These are phyloP conservation scores for Dicentrarchus labrax DNA, from an alignment of 2,113 vertebrate genomes.

Conservation along the genomic window DNA sequence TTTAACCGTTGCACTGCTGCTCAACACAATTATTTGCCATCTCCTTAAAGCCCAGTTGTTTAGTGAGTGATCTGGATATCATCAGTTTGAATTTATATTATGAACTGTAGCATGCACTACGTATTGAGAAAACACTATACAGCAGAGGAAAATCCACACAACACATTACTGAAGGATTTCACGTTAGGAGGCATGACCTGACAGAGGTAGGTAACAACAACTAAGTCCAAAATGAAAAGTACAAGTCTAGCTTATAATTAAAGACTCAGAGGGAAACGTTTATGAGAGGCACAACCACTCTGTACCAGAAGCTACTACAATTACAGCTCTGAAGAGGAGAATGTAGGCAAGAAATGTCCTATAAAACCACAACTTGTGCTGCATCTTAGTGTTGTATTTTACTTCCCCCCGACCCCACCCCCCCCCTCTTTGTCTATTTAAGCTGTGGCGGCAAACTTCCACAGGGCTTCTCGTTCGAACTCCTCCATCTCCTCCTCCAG, in stretches of 20 bases:
- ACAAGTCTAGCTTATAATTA: conserved; percentile 75
- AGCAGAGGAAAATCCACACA: conserved; percentile 62
- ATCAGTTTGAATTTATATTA: conserved; percentile 37
- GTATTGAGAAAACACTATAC: conserved; percentile 48
- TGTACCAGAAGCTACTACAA: conserved; percentile 68
- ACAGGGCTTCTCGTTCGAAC: conserved; percentile 89
- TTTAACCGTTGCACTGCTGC: background rate
- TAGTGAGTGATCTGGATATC: conserved; percentile 13
- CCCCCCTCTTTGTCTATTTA: conserved; percentile 40
- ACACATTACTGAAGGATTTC: conserved; percentile 59
- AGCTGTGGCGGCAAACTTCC: conserved; percentile 78
- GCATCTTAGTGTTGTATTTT: conserved; percentile 41
- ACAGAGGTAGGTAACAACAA: conserved; percentile 78
- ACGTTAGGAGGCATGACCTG: conserved; percentile 57
- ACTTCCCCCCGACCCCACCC: background rate
- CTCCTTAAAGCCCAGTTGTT: conserved; percentile 11
- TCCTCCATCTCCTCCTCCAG: conserved; percentile 89
- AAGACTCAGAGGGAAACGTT: conserved; percentile 67
- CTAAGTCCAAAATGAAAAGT: conserved; percentile 69
- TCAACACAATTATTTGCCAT: conserved; percentile 10
- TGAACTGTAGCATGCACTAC: conserved; percentile 70
- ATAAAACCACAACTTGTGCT: conserved; percentile 51
- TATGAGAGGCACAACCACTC: conserved; percentile 67
- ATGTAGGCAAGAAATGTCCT: conserved; percentile 57
- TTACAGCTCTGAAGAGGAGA: conserved; percentile 67